These are phyloP conservation scores for Heliconius hortense DNA, from an alignment of 2,888 invertebrate genomes.

Conservation along the genomic window DNA sequence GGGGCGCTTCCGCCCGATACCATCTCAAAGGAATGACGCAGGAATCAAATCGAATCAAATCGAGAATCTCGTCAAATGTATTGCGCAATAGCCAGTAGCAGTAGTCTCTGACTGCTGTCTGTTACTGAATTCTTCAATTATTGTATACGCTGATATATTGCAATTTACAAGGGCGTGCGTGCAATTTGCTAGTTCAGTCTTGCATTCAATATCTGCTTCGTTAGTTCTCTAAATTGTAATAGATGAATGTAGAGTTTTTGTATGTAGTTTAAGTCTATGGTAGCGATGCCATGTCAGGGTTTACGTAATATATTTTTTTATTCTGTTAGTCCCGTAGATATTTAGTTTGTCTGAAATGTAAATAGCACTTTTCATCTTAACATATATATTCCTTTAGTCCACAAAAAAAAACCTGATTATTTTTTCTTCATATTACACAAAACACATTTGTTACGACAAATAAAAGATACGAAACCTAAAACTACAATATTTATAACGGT, in stretches of 20 bases:
- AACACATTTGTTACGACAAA: neutral
- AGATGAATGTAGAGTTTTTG: neutral
- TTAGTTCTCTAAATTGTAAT: neutral
- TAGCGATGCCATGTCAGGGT: neutral
- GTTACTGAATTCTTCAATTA: slow-evolving; percentile 28
- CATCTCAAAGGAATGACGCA: slow-evolving; percentile 55
- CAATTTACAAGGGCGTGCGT: slow-evolving; percentile 2
- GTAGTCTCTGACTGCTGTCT: slow-evolving; percentile 2
- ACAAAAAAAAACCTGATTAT: neutral
- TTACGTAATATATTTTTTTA: neutral
- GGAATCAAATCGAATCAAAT: slow-evolving; percentile 45
- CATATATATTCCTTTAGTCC: neutral
- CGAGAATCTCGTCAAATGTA: slow-evolving; percentile 45
- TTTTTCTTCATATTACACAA: neutral
- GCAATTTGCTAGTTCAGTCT: neutral
- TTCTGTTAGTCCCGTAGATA: neutral
- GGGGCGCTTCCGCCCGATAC: slow-evolving; percentile 47
- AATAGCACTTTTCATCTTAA: neutral
- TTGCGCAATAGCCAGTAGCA: slow-evolving; percentile 32
- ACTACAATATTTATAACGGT: slow-evolving; percentile 1
- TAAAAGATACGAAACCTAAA: slow-evolving; percentile 4
- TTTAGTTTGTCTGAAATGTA: neutral
- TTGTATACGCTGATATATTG: slow-evolving; percentile 17
- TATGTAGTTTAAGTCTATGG: no score
- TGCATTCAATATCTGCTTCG: neutral